Evolutionary conservation across 2,888 invertebrate genomes (phyloP).

Genomic region (Amorpha juglandis): DNA sequence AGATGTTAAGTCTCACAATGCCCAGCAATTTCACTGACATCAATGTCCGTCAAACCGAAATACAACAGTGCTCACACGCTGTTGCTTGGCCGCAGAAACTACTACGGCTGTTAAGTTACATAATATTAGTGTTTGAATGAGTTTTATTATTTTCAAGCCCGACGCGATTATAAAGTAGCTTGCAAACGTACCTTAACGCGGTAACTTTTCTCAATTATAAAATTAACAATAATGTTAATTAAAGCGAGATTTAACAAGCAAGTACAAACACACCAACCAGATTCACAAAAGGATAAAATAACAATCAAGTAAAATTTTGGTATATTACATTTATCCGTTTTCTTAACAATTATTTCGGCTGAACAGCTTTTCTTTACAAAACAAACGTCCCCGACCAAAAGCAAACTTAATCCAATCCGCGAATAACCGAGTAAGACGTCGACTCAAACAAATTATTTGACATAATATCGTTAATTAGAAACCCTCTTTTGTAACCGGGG

Average conservation of each 20-base stretch:
- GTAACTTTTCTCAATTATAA: background rate
- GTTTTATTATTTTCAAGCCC: too few species aligned
- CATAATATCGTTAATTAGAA: slow-evolving; percentile 85
- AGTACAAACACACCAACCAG: background rate
- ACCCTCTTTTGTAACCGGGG: slow-evolving; percentile 78
- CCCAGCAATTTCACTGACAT: too few species aligned
- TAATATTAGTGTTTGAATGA: too few species aligned
- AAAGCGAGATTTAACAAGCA: background rate
- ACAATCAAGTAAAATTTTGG: slow-evolving; percentile 18
- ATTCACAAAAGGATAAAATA: slow-evolving; percentile 10
- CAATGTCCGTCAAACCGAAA: too few species aligned
- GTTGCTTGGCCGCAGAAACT: too few species aligned
- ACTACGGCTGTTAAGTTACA: too few species aligned
- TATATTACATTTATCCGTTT: slow-evolving; percentile 29
- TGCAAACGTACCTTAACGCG: background rate
- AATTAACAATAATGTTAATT: background rate
- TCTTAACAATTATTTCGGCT: slow-evolving; percentile 54
- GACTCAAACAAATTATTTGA: slow-evolving; percentile 83
- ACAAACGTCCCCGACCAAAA: slow-evolving; percentile 65
- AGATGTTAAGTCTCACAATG: too few species aligned
- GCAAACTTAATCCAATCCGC: slow-evolving; percentile 79
- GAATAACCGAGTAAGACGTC: slow-evolving; percentile 75
- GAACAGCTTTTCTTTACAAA: slow-evolving; percentile 62
- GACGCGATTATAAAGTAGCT: background rate
- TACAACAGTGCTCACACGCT: too few species aligned